Conservation (phyloP, 2,797 vertebrate genomes). For the Epinephelus coioides region DNA sequence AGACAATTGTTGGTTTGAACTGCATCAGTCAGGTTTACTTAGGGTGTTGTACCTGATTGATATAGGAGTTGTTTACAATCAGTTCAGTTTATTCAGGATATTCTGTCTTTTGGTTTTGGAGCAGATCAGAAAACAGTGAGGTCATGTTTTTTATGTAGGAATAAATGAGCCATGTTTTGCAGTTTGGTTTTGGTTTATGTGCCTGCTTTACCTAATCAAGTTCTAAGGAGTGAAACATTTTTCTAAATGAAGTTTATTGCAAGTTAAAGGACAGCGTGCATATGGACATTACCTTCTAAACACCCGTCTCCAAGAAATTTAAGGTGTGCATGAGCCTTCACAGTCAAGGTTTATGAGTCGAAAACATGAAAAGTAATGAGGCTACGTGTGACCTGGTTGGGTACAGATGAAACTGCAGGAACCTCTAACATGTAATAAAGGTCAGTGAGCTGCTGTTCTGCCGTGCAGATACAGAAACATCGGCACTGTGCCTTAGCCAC, state of each 20-base stretch:
- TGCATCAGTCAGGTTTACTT: no score
- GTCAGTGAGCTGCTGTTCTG: slow-evolving; percentile 16
- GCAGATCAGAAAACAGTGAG: slow-evolving; percentile 21
- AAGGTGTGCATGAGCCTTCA: background rate
- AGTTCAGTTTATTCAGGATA: slow-evolving; percentile 7
- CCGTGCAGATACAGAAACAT: background rate
- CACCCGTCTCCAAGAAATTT: no score
- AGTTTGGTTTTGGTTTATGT: background rate
- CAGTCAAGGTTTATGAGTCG: background rate
- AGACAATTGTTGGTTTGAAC: background rate
- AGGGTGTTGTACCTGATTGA: slow-evolving; percentile 7
- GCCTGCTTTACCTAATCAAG: no score
- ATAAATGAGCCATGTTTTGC: background rate
- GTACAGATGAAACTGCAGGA: background rate
- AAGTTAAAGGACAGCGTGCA: no score
- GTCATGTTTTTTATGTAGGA: background rate
- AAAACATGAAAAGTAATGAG: background rate
- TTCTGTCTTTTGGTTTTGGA: slow-evolving; percentile 21
- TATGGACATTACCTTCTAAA: no score
- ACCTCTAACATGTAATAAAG: background rate
- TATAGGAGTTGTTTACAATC: slow-evolving; percentile 4
- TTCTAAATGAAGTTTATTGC: no score
- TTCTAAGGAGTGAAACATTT: no score
- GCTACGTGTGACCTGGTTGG: background rate
- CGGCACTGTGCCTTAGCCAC: background rate